Evolutionary conservation across 2,113 vertebrate species (phyloP).

Genomic region (Pedionomus torquatus): DNA sequence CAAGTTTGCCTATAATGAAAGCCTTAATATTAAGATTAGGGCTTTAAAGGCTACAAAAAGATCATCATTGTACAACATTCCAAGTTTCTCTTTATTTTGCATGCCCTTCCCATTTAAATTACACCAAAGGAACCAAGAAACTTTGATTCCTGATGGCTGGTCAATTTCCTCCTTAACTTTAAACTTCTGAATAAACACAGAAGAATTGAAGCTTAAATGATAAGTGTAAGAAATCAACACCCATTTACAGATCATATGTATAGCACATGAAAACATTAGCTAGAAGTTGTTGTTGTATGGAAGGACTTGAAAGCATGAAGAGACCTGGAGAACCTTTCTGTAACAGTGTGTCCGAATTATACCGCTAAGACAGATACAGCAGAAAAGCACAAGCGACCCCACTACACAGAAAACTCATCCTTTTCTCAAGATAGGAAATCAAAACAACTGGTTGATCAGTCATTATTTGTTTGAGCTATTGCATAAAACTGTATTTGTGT

Average conservation of each 20-base stretch:
- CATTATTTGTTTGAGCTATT: background rate
- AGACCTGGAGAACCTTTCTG: background rate
- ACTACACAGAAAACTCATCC: background rate
- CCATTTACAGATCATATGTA: background rate
- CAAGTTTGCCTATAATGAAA: background rate
- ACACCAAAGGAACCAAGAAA: background rate
- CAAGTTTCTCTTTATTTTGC: background rate
- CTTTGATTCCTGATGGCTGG: background rate
- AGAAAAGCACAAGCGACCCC: background rate
- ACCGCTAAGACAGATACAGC: background rate
- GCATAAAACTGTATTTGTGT: background rate
- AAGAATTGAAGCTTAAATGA: background rate
- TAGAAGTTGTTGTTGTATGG: background rate
- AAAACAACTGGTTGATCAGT: background rate
- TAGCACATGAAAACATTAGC: background rate
- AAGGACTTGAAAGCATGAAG: background rate
- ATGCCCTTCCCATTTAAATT: background rate
- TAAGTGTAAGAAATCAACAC: background rate
- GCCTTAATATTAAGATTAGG: background rate
- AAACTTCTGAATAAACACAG: background rate
- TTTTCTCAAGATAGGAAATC: background rate
- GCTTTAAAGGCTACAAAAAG: background rate
- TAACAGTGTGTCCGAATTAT: background rate
- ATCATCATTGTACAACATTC: background rate
- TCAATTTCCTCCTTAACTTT: background rate